Percentiles rank a stretch among this genome's conserved stretches.
Evolutionary conservation across 1,140 invertebrate species (phyloP).

Genomic region (Triops cancriformis): DNA sequence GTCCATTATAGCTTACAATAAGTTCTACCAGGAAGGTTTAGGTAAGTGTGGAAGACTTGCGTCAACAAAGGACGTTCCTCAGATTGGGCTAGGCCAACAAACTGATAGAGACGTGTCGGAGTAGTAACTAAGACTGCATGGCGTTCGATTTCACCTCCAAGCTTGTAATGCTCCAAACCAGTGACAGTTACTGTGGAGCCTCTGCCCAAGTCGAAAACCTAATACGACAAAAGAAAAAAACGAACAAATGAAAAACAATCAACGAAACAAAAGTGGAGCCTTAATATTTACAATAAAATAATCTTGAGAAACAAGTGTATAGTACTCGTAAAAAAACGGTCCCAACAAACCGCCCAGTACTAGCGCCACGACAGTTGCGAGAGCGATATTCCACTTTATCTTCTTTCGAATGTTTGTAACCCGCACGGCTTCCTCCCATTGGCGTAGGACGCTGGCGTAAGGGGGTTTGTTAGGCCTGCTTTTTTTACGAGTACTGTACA

Average conservation of each 20-base stretch:
- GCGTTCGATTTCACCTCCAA: conserved; percentile 54
- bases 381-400: too few species aligned
- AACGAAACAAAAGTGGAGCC: neutral
- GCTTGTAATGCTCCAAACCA: conserved; percentile 70
- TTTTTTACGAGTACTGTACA: too few species aligned
- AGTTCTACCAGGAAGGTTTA: conserved; percentile 56
- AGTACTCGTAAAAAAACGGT: too few species aligned
- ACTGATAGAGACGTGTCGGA: conserved; percentile 72
- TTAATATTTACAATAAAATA: too few species aligned
- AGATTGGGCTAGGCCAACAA: conserved; percentile 59
- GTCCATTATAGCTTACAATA: neutral
- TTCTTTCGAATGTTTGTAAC: too few species aligned
- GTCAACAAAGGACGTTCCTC: conserved; percentile 72
- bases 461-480: too few species aligned
- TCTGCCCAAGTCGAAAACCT: conserved; percentile 81
- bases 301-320: too few species aligned
- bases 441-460: too few species aligned
- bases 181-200: conserved; percentile 66
- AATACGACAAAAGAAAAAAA: conserved; percentile 28
- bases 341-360: too few species aligned
- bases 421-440: too few species aligned
- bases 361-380: too few species aligned
- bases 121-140: conserved; percentile 76
- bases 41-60: conserved; percentile 71
- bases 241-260: neutral